These are phyloP conservation scores for Apoda limacodes DNA, from an alignment of 2,888 invertebrate genomes.

Conservation along the genomic window DNA sequence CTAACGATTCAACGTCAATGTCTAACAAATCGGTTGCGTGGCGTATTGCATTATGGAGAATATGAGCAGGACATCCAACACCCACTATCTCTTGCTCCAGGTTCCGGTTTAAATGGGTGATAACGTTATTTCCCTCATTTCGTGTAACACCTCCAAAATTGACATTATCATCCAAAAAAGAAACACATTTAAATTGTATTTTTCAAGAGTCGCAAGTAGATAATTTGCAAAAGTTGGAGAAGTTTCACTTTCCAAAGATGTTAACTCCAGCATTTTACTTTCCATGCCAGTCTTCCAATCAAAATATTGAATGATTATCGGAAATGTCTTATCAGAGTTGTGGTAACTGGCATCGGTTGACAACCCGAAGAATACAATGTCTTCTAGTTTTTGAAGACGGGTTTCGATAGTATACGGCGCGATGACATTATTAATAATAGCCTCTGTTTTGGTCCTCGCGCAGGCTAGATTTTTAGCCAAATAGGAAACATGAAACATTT, in stretches of 20 bases:
- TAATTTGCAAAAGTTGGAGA: constrained; percentile 11
- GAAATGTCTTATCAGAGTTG: no score
- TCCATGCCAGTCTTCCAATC: constrained; percentile 19
- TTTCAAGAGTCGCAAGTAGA: constrained; percentile 15
- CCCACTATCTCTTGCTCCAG: constrained; percentile 16
- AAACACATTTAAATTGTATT: constrained; percentile 13
- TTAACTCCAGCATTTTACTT: constrained; percentile 17
- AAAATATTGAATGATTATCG: constrained; percentile 20
- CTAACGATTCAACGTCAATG: constrained; percentile 9
- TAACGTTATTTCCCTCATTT: constrained; percentile 17
- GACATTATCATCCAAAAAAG: constrained; percentile 20
- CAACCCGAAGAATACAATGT: no score
- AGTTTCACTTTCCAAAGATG: constrained; percentile 17
- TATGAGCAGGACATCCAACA: constrained; percentile 21
- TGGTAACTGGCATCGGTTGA: no score
- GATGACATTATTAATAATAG: no score
- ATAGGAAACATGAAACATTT: no score
- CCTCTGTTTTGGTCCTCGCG: no score
- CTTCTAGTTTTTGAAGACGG: no score
- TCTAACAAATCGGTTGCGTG: constrained; percentile 16
- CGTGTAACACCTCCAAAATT: constrained; percentile 24
- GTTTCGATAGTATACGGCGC: no score
- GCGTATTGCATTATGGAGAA: constrained; percentile 19
- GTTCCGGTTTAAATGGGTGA: constrained; percentile 7
- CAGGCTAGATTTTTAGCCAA: no score